phyloP scores from a whole-genome alignment of 2,888 invertebrate species.

The Eristalis pertinax region DNA sequence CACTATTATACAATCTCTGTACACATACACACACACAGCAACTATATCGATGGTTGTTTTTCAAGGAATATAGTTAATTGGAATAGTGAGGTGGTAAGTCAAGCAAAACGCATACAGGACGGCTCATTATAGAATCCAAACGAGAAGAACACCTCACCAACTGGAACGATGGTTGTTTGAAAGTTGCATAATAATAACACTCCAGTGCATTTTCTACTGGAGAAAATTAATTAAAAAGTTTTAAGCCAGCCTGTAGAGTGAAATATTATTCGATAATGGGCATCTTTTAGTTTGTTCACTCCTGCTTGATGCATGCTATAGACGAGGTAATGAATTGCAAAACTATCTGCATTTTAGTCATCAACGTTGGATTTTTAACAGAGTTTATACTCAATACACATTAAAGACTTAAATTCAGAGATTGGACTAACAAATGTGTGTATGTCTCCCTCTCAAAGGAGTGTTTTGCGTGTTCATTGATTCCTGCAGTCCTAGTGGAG shows the following conservation, averaged over 20 bases:
- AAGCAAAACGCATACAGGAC: constrained; percentile 32
- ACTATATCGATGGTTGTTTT: constrained; percentile 2
- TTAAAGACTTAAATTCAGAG: not conserved
- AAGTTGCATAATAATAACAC: constrained; percentile 39
- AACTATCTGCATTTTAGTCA: not conserved
- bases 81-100: constrained; percentile 1
- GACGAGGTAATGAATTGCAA: not conserved
- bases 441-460: too few relatives aligned
- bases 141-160: constrained; percentile 13
- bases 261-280: constrained; percentile 54
- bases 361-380: not conserved
- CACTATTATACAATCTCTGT: not conserved
- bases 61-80: constrained; percentile 39
- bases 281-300: constrained; percentile 23
- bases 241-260: constrained; percentile 43
- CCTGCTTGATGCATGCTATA: not conserved
- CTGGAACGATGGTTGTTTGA: constrained; percentile 33
- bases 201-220: constrained; percentile 21
- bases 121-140: constrained; percentile 36
- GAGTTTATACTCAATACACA: not conserved
- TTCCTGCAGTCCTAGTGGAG: too few relatives aligned
- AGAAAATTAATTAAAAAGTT: constrained; percentile 60
- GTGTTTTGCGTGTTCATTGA: too few relatives aligned
- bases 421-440: not conserved
- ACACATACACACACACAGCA: not conserved